Evolutionary conservation across 2,113 vertebrate species (phyloP), one percentile per base, ranked within the genome.

Genomic region (Miniopterus natalensis): DNA sequence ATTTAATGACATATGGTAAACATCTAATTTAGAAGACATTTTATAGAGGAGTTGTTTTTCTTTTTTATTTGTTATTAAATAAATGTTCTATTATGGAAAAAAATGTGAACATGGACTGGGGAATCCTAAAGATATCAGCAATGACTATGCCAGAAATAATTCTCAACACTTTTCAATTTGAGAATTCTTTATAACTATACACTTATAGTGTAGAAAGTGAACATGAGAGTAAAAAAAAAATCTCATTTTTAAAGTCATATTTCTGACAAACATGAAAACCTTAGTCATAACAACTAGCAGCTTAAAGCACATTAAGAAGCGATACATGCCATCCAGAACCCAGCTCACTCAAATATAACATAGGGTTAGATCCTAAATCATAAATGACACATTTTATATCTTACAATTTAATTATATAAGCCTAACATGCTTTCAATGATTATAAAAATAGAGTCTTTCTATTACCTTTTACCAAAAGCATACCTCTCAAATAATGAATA

Each of bases 341-440:
- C 21, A 59, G 55, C 40, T 84, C 5, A 83, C 40, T 51, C 21
- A 83, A 91, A 75, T 68, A 53, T 7, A 57, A 90, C 63, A 81
- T 20, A 27, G 7, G 12, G 17, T 45, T 53, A 68, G 5, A 7
- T 59, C 6, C 29, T 71, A 42, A 91, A 47, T 61, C 18, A 53
- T 18, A 85, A 79, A 59, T 27, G 27, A 80, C 18, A 20, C 4
- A 53, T 61, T 77, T 70, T 25, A 5, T 31, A 49, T 61, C 74
- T 95, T 84, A 86, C 6, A 85, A 47, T 79, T 92, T 65, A n/a
- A 75, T 94, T 31, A 91, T 23, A 3, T 42, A 89, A 65, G 29
- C 7, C 20, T 78, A 63, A 74, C 7, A 80, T 9, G 1, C 7
- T 80, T 78, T 71, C 83, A 93, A 21, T 27, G 14, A 75, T 27